Conservation (phyloP, 1,140 invertebrate species). For the Pseudachorutes palmiensis region DNA sequence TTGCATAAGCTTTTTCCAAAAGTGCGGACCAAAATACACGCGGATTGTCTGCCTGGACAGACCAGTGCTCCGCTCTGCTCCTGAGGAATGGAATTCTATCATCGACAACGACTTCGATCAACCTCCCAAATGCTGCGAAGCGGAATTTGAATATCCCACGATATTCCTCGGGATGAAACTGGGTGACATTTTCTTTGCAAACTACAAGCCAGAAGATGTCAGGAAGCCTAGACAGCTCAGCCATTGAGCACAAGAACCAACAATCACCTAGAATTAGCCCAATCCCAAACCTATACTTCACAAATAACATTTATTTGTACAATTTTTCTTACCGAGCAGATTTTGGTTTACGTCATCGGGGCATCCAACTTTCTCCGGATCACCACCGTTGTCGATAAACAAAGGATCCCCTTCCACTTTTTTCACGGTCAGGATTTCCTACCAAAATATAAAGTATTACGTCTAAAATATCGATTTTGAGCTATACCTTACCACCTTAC, state of each 20-base stretch:
- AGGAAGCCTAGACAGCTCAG: constrained; percentile 3
- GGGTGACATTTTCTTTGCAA: constrained; percentile 31
- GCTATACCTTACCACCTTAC: background rate
- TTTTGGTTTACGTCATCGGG: constrained; percentile 3
- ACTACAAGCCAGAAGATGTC: background rate
- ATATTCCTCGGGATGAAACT: constrained; percentile 39
- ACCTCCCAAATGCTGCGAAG: constrained; percentile 42
- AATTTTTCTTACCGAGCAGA: background rate
- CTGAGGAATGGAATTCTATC: constrained; percentile 59
- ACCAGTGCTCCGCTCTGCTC: constrained; percentile 52
- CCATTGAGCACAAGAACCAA: constrained; percentile 6
- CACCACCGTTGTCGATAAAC: constrained; percentile 3
- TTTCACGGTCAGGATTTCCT: background rate
- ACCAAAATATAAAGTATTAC: background rate
- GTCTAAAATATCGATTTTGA: background rate
- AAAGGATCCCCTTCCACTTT: background rate
- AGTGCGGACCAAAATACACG: constrained; percentile 63
- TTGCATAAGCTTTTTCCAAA: constrained; percentile 68
- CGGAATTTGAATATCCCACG: constrained; percentile 49
- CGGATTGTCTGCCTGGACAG: constrained; percentile 54
- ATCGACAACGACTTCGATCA: constrained; percentile 45
- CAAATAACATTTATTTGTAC: too few relatives aligned
- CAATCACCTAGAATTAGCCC: background rate
- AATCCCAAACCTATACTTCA: too few relatives aligned
- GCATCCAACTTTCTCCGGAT: background rate